Conservation (phyloP, 1,140 invertebrate genomes). For the Hyposmocoma kahamanoa region DNA sequence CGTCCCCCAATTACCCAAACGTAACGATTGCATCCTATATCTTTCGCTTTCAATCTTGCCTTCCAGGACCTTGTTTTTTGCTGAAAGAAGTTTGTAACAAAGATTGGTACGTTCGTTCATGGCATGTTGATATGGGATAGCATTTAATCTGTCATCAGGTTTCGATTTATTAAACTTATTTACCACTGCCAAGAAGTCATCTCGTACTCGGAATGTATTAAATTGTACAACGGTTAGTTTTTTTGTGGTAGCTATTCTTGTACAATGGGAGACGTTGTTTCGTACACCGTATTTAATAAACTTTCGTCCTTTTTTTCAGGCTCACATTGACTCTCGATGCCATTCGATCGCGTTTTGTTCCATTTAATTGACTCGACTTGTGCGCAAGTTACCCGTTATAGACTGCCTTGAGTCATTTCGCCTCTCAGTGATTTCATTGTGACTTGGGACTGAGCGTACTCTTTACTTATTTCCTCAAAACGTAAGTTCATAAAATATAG, state of each 20-base stretch:
- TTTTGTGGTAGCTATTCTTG: background rate
- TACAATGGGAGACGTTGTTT: too few species aligned
- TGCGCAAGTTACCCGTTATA: background rate
- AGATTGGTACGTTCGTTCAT: constrained; percentile 11
- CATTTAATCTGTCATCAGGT: constrained; percentile 14
- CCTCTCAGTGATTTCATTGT: background rate
- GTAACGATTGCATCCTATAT: constrained; percentile 22
- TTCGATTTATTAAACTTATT: constrained; percentile 22
- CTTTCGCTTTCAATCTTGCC: constrained; percentile 17
- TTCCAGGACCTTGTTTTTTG: constrained; percentile 15
- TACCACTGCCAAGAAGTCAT: constrained; percentile 21
- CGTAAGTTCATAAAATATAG: background rate
- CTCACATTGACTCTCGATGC: background rate
- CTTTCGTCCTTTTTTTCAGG: background rate
- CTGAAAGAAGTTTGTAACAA: constrained; percentile 26
- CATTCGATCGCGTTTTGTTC: background rate
- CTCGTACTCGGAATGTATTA: constrained; percentile 7
- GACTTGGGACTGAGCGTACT: background rate
- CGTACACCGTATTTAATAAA: background rate
- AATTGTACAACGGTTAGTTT: background rate
- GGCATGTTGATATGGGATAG: constrained; percentile 18
- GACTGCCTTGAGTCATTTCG: background rate
- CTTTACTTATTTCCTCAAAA: background rate
- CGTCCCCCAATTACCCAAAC: constrained; percentile 27
- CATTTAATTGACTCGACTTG: background rate